Conservation (phyloP, 2,113 vertebrate genomes). For the Gopherus flavomarginatus region DNA sequence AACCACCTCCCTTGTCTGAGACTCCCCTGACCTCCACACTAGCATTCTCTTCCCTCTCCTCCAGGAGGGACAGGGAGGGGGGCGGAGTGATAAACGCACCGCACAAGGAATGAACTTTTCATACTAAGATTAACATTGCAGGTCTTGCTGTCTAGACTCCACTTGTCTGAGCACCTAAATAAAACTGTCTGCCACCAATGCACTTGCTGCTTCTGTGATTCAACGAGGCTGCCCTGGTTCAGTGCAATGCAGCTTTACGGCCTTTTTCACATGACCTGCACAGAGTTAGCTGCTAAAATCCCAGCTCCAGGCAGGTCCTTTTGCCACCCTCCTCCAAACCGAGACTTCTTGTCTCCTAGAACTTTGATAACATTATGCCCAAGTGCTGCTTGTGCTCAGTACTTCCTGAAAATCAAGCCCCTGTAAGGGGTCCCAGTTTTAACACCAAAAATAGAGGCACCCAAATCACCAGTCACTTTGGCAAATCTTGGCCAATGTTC, state of each 20-base stretch:
- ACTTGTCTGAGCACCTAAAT: background rate
- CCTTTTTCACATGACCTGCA: background rate
- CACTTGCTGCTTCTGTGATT: background rate
- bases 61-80: background rate
- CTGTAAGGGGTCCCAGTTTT: background rate
- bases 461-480: background rate
- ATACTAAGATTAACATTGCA: background rate
- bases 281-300: background rate
- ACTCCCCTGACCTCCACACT: background rate
- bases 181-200: background rate
- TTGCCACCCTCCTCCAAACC: background rate
- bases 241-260: background rate
- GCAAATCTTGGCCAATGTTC: no score
- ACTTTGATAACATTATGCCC: background rate
- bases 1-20: constrained; percentile 7
- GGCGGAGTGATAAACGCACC: constrained; percentile 7
- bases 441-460: background rate
- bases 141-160: background rate
- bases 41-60: constrained; percentile 31
- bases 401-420: background rate
- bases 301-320: background rate
- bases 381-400: background rate
- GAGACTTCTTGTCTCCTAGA: background rate
- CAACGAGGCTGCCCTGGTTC: background rate
- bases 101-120: background rate